Conservation (phyloP, 2,888 invertebrate species). For the Cenopis cana region DNA sequence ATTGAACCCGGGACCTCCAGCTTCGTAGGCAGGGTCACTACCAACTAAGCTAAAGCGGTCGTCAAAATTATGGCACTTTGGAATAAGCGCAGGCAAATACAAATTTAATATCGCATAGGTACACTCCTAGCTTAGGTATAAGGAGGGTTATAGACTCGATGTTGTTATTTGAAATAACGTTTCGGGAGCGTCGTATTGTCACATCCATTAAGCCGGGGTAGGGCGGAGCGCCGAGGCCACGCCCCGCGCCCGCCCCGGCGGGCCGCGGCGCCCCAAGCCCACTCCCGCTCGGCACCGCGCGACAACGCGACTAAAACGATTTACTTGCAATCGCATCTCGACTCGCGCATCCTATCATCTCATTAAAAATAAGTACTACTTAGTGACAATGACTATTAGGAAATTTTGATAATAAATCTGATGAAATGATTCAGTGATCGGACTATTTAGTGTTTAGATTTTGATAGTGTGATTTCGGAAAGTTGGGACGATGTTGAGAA, state of each 20-base stretch:
- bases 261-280: conserved; percentile 57
- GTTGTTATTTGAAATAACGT: conserved; percentile 63
- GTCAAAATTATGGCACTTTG: conserved; percentile 15
- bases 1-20: no score
- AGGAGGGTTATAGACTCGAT: conserved; percentile 76
- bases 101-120: conserved; percentile 37
- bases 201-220: conserved; percentile 77
- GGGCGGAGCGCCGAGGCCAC: conserved; percentile 62
- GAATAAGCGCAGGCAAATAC: conserved; percentile 32
- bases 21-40: no score
- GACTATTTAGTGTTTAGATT: neutral
- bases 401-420: neutral
- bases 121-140: conserved; percentile 51
- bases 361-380: conserved; percentile 51
- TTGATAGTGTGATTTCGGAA: neutral
- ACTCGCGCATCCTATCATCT: conserved; percentile 60
- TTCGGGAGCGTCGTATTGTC: conserved; percentile 82
- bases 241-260: conserved; percentile 59
- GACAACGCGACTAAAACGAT: conserved; percentile 74
- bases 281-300: conserved; percentile 50
- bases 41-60: no score
- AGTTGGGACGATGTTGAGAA: conserved; percentile 30
- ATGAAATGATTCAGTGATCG: conserved; percentile 1
- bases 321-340: conserved; percentile 80
- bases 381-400: neutral